phyloP scores from a whole-genome alignment of 2,888 invertebrate species.

The Eretmocerus hayati region DNA sequence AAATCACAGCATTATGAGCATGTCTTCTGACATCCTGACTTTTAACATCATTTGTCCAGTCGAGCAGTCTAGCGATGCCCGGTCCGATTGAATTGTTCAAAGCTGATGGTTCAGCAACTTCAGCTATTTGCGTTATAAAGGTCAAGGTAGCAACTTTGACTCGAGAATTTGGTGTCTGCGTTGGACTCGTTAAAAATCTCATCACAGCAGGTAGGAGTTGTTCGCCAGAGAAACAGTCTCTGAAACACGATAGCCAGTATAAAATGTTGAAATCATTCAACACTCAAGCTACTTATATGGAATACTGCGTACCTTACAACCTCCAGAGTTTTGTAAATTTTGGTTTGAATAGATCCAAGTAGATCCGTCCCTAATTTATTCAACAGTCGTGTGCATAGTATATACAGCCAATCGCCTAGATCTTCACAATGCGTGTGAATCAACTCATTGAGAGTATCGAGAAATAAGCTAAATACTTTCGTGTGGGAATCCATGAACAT shows the following conservation, averaged over 20 bases:
- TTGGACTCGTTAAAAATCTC: slow-evolving; percentile 80
- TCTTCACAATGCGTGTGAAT: slow-evolving; percentile 80
- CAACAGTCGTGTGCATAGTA: slow-evolving; percentile 77
- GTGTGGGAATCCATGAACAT: slow-evolving; percentile 97
- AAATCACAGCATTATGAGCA: slow-evolving; percentile 63
- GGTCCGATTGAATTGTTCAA: slow-evolving; percentile 37
- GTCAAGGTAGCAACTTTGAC: slow-evolving; percentile 71
- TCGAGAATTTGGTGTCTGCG: slow-evolving; percentile 83
- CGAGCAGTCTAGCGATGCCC: slow-evolving; percentile 40
- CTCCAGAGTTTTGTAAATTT: slow-evolving; percentile 79
- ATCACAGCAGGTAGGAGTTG: slow-evolving; percentile 55
- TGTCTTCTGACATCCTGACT: slow-evolving; percentile 61
- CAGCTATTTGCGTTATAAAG: slow-evolving; percentile 60
- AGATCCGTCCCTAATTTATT: slow-evolving; percentile 89
- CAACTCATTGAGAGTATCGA: slow-evolving; percentile 88
- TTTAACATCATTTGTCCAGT: slow-evolving; percentile 62
- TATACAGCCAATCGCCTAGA: slow-evolving; percentile 88
- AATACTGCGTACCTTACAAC: slow-evolving; percentile 67
- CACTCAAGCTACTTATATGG: neutral
- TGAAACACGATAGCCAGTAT: too few species aligned
- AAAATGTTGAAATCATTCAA: neutral
- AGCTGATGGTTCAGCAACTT: slow-evolving; percentile 52
- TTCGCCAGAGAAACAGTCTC: slow-evolving; percentile 56
- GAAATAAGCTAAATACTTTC: slow-evolving; percentile 85
- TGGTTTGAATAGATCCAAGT: slow-evolving; percentile 83